Base-by-base conservation (phyloP, 2,797 vertebrate species). In the Siniperca obscura region DNA sequence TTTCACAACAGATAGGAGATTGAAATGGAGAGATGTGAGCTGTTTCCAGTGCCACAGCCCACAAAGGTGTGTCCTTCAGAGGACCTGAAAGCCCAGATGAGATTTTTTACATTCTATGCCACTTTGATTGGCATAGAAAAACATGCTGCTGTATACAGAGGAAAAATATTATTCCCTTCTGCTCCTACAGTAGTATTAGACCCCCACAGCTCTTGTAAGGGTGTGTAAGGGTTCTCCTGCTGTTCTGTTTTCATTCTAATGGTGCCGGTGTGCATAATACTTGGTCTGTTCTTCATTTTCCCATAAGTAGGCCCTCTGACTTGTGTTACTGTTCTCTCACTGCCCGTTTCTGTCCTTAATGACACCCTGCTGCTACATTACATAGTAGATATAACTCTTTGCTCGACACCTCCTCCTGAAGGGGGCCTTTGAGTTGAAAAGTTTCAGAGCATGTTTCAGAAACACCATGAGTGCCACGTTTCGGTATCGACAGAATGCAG, bases 291-390 rank as follows among this genome's bases (percentile, higher is more conserved):
- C 14, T 76, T 80, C 78, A 53, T 86, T 60, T 76, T 68, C 59
- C 50, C 78, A 30, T n/a, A 19, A 76, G 50, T 3, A 50, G 81
- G 7, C 46, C 64, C 38, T 73, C 65, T 71, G 84, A 86, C 73
- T 62, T 40, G 46, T 19, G 56, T 61, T 69, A 36, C 34, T 67
- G 50, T 56, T 81, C 61, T 82, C 76, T 36, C 56, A 10, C 46
- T 19, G 79, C 78, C 84, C 59, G 1, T 80, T 71, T 67, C 14
- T 27, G 9, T 67, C 61, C 65, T 57, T 61, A 81, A 86, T 2
- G 13, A 79, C 69, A 27, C 76, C 70, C 85, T 0, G 6, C 72
- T 67, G 73, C 60, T 68, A 1, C 64, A 70, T 84, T 81, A 74
- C 68, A 59, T 3, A 53, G 46, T 22, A 19, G 55, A 60, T 70